These are phyloP conservation scores for Tortrix viridana DNA, from an alignment of 2,888 invertebrate genomes.

Conservation along the genomic window DNA sequence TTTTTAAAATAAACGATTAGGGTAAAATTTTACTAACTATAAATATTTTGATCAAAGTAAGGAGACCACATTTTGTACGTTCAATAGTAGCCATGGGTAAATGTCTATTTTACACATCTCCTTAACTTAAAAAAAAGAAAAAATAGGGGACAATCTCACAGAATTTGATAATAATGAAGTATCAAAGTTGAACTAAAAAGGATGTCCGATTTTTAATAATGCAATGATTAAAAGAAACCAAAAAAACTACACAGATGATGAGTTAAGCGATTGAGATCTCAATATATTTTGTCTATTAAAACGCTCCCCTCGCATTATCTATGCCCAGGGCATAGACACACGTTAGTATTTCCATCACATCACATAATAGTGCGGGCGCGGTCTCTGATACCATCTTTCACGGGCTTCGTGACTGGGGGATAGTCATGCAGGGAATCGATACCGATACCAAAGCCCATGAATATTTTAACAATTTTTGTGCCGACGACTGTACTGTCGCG, in stretches of 20 bases:
- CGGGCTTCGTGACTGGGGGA: constrained; percentile 55
- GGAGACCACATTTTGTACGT: too few species aligned
- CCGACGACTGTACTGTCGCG: constrained; percentile 60
- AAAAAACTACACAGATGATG: neutral
- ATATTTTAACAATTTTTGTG: constrained; percentile 74
- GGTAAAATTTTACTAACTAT: too few species aligned
- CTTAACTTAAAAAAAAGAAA: too few species aligned
- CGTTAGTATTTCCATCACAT: constrained; percentile 61
- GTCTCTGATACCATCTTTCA: constrained; percentile 76
- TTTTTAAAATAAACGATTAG: too few species aligned
- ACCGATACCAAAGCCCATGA: constrained; percentile 59
- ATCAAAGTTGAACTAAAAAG: too few species aligned
- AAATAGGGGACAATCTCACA: too few species aligned
- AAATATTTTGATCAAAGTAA: too few species aligned
- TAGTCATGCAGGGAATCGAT: constrained; percentile 58
- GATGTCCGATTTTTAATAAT: too few species aligned
- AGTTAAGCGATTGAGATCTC: constrained; percentile 33
- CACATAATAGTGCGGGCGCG: constrained; percentile 69
- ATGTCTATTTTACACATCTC: too few species aligned
- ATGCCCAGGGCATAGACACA: constrained; percentile 53
- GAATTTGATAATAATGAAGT: too few species aligned
- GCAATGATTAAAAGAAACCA: too few species aligned
- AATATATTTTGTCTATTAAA: constrained; percentile 37
- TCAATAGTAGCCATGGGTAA: too few species aligned
- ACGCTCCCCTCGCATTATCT: constrained; percentile 49